Conservation (phyloP, 1,140 invertebrate genomes). For the Stegodyphus mimosarum region DNA sequence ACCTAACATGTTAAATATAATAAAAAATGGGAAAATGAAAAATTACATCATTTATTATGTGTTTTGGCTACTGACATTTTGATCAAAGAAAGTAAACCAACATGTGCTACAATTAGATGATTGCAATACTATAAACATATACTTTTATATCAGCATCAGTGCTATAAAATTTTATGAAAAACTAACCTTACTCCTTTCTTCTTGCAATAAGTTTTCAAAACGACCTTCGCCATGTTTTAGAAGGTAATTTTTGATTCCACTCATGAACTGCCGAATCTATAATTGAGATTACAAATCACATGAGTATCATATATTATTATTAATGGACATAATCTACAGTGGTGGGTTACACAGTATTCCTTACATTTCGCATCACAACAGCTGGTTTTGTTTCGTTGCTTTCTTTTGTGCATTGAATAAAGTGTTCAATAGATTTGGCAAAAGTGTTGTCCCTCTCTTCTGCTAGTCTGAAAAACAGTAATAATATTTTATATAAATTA, state of each 20-base stretch:
- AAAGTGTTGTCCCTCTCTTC: constrained; percentile 87
- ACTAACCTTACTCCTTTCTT: constrained; percentile 82
- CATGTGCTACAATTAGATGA: no score
- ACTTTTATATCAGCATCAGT: no score
- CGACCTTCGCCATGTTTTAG: constrained; percentile 93
- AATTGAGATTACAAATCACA: not conserved
- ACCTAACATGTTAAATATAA: no score
- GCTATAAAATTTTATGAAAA: no score
- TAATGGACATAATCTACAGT: not conserved
- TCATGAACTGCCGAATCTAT: constrained; percentile 89
- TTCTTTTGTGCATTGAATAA: constrained; percentile 92
- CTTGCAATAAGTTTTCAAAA: constrained; percentile 89
- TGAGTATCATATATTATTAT: not conserved
- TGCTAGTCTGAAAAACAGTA: constrained; percentile 77
- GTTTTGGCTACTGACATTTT: no score
- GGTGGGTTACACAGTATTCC: constrained; percentile 25
- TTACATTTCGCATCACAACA: constrained; percentile 89
- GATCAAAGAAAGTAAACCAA: no score
- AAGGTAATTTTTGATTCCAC: constrained; percentile 96
- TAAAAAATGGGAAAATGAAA: no score
- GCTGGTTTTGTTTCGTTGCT: constrained; percentile 88
- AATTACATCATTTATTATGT: no score
- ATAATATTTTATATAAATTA: not conserved
- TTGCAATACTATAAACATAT: no score
- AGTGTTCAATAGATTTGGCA: constrained; percentile 91